These are phyloP conservation scores for Achatina immaculata DNA, from an alignment of 1,140 invertebrate genomes.

Conservation along the genomic window DNA sequence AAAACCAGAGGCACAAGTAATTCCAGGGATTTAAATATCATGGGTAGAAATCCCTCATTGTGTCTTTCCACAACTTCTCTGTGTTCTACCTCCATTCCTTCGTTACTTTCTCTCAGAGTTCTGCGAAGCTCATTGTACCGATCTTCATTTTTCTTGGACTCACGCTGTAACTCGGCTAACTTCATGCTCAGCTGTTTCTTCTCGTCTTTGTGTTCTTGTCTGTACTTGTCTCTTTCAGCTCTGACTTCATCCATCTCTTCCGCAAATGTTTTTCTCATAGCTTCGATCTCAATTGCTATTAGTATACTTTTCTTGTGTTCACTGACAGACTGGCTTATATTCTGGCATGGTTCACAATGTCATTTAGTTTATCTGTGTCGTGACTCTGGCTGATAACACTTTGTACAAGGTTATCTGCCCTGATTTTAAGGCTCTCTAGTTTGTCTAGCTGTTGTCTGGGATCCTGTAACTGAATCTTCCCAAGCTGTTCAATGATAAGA, in stretches of 20 bases:
- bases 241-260: neutral
- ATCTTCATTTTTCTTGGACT: neutral
- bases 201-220: neutral
- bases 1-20: no score
- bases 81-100: neutral
- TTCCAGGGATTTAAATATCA: no score
- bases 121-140: neutral
- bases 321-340: neutral
- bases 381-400: neutral
- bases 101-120: neutral
- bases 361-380: neutral
- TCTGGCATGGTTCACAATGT: neutral
- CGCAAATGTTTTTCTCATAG: neutral
- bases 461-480: neutral
- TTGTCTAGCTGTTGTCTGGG: neutral
- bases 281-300: neutral
- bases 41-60: no score
- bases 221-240: no score
- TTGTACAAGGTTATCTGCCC: neutral
- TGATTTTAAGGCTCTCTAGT: neutral
- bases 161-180: neutral
- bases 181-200: neutral
- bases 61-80: neutral
- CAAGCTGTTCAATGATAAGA: neutral
- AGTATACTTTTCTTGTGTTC: neutral